Conservation (phyloP, 2,888 invertebrate species). For the Pterostichus madidus region DNA sequence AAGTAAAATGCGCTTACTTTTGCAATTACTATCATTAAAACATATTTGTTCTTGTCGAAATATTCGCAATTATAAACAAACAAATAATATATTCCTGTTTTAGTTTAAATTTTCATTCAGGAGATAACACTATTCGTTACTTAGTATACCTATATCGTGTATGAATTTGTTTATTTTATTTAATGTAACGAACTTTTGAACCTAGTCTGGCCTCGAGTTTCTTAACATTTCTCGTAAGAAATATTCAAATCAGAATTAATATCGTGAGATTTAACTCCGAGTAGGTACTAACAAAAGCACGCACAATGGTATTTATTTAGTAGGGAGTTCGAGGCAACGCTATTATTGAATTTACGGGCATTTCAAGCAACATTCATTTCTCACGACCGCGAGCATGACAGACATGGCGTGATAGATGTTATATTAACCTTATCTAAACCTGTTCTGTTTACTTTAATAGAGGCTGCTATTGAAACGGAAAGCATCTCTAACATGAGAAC, state of each 20-base stretch:
- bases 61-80: too few relatives aligned
- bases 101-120: too few relatives aligned
- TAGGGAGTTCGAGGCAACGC: neutral
- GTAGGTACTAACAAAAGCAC: neutral
- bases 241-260: neutral
- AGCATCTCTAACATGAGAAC: conserved; percentile 18
- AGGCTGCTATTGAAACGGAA: conserved; percentile 33
- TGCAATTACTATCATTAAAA: too few relatives aligned
- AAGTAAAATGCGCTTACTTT: too few relatives aligned
- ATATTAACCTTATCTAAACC: conserved; percentile 42
- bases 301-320: conserved; percentile 6
- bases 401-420: conserved; percentile 33
- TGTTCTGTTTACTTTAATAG: conserved; percentile 50
- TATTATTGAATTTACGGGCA: conserved; percentile 20
- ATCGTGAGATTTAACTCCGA: neutral
- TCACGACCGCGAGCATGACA: neutral
- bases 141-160: too few relatives aligned
- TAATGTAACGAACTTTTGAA: too few relatives aligned
- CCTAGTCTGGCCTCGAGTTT: too few relatives aligned
- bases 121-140: too few relatives aligned
- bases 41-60: too few relatives aligned
- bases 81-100: too few relatives aligned
- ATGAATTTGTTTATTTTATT: too few relatives aligned
- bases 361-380: conserved; percentile 21
- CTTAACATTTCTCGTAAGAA: too few relatives aligned